A percentile compares a stretch with the other conserved stretches of the same genome.
Evolutionary conservation across 2,888 invertebrate species (phyloP).

Genomic region (Octodonta nipae): DNA sequence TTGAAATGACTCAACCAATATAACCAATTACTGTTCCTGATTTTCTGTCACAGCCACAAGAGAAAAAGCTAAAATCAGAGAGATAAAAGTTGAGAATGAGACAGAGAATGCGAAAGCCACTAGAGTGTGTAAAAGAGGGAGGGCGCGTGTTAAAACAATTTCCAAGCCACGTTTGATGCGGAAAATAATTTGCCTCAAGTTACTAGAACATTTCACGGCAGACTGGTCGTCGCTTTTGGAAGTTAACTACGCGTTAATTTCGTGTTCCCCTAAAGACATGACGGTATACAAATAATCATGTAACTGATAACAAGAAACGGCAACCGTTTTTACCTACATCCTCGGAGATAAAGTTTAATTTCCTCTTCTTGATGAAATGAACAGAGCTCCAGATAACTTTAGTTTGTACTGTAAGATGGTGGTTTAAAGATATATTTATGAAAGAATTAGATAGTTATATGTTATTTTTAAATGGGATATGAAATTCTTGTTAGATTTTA

Average conservation of each 20-base stretch:
- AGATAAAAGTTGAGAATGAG: no score
- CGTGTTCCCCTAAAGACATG: constrained; percentile 2
- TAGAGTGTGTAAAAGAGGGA: constrained; percentile 20
- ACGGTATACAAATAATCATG: constrained; percentile 1
- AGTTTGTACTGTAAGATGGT: no score
- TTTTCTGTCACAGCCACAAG: no score
- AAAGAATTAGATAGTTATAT: no score
- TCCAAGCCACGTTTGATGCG: constrained; percentile 18
- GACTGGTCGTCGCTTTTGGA: constrained; percentile 25
- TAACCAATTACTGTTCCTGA: no score
- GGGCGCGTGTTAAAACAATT: constrained; percentile 32
- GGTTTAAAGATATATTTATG: no score
- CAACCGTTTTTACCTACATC: constrained; percentile 31
- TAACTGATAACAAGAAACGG: constrained; percentile 21
- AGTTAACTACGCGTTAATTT: constrained; percentile 24
- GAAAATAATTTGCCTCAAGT: constrained; percentile 31
- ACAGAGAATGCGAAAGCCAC: no score
- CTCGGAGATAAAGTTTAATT: constrained; percentile 13
- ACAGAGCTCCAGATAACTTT: no score
- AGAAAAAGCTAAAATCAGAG: no score
- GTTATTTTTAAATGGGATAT: no score
- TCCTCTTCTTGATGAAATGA: constrained; percentile 18
- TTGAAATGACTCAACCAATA: no score
- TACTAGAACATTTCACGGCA: constrained; percentile 30
- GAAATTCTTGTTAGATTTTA: no score